A percentile compares a stretch with the other conserved stretches of the same genome.
Evolutionary conservation across 2,113 vertebrate species (phyloP).

Genomic region (Aegotheles bennettii): DNA sequence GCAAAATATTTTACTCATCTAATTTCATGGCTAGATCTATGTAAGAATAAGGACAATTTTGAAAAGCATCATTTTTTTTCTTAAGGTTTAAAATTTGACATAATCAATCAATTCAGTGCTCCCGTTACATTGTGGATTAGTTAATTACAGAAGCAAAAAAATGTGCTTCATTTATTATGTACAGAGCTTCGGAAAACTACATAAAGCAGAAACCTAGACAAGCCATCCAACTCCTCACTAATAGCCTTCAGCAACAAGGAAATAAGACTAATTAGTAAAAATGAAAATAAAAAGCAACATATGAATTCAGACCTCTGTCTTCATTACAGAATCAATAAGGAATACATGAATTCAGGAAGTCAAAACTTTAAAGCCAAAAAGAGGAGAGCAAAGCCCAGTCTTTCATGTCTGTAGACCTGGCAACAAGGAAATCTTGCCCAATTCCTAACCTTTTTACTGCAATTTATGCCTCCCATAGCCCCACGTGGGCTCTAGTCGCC

Average conservation of each 20-base stretch:
- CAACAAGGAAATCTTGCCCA: background rate
- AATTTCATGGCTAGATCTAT: background rate
- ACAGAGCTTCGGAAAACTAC: background rate
- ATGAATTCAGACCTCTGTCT: background rate
- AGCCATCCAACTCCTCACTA: background rate
- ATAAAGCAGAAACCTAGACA: slow-evolving; percentile 4
- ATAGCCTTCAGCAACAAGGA: background rate
- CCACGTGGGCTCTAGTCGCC: background rate
- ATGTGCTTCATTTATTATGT: slow-evolving; percentile 25
- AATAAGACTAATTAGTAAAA: slow-evolving; percentile 35
- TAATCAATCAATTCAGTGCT: background rate
- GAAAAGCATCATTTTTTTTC: background rate
- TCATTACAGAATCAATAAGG: slow-evolving; percentile 17
- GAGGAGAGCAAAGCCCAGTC: background rate
- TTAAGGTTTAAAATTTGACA: background rate
- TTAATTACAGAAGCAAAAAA: slow-evolving; percentile 13
- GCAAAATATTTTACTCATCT: background rate
- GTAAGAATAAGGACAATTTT: background rate
- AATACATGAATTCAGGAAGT: background rate
- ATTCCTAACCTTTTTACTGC: background rate
- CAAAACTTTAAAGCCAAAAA: background rate
- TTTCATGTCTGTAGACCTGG: background rate
- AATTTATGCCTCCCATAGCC: background rate
- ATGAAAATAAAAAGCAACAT: slow-evolving; percentile 33
- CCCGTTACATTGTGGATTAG: background rate